phyloP scores from a whole-genome alignment of 2,113 vertebrate species.

The Rattus rattus region DNA sequence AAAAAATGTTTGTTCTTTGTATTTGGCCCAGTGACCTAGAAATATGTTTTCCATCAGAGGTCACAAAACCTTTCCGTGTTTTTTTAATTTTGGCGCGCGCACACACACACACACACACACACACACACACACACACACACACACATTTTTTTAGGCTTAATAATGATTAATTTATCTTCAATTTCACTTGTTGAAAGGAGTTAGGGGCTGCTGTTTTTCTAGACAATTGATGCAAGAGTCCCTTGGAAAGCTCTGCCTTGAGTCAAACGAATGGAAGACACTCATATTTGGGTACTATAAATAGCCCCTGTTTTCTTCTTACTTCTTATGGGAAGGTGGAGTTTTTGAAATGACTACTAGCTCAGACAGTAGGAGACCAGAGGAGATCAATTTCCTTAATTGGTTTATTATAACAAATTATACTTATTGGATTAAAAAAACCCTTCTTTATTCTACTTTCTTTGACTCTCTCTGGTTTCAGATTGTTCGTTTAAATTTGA shows the following conservation, averaged over 20 bases:
- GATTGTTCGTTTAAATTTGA: constrained; percentile 20
- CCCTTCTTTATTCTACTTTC: background rate
- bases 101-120: no score
- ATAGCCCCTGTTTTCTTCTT: background rate
- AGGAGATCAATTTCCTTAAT: constrained; percentile 1
- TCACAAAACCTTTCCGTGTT: background rate
- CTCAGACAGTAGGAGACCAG: background rate
- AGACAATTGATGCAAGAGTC: background rate
- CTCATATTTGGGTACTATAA: background rate
- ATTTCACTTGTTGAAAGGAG: background rate
- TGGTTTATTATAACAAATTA: background rate
- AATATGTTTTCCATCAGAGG: background rate
- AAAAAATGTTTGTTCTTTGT: constrained; percentile 10
- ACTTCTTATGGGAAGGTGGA: fast-evolving
- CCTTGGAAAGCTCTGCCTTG: background rate
- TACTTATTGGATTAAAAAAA: background rate
- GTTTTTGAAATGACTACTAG: background rate
- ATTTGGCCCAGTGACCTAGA: background rate
- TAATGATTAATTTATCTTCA: background rate
- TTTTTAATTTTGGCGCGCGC: background rate
- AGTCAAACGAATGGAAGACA: background rate
- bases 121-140: no score
- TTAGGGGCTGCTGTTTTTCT: background rate
- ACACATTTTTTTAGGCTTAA: background rate
- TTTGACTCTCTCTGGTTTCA: background rate